Conservation (phyloP, 2,113 vertebrate species). For the Cettia cetti region DNA sequence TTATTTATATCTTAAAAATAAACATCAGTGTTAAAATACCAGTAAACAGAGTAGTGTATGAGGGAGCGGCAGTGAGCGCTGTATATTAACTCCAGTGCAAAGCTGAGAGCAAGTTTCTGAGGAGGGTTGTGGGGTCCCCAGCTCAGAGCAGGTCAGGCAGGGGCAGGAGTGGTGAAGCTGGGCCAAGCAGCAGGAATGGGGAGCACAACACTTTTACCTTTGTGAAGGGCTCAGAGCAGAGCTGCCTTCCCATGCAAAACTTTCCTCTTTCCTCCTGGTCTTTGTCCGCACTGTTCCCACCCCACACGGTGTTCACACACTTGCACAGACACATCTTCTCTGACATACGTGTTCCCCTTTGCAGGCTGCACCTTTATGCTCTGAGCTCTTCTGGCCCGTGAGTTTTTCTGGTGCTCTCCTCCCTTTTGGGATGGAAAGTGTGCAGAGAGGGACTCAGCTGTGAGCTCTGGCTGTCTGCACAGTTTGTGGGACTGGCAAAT, state of each 20-base stretch:
- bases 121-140: not conserved
- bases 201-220: rapidly evolving
- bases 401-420: not conserved
- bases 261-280: not conserved
- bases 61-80: not conserved
- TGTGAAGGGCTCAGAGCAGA: not conserved
- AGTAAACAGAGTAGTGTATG: not conserved
- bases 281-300: not conserved
- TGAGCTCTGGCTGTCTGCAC: not conserved
- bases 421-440: not conserved
- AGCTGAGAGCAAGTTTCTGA: not conserved
- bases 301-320: not conserved
- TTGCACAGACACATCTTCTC: not conserved
- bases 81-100: not conserved
- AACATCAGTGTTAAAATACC: conserved; percentile 30
- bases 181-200: not conserved
- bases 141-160: not conserved
- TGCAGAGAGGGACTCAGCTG: not conserved
- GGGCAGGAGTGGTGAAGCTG: not conserved
- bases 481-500: not conserved
- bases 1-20: conserved; percentile 59
- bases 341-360: not conserved
- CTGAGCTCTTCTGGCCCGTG: not conserved
- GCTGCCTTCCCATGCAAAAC: not conserved
- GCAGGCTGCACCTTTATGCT: not conserved